These are phyloP conservation scores for Cynopterus brachyotis DNA, from an alignment of 2,113 vertebrate genomes.

Conservation along the genomic window DNA sequence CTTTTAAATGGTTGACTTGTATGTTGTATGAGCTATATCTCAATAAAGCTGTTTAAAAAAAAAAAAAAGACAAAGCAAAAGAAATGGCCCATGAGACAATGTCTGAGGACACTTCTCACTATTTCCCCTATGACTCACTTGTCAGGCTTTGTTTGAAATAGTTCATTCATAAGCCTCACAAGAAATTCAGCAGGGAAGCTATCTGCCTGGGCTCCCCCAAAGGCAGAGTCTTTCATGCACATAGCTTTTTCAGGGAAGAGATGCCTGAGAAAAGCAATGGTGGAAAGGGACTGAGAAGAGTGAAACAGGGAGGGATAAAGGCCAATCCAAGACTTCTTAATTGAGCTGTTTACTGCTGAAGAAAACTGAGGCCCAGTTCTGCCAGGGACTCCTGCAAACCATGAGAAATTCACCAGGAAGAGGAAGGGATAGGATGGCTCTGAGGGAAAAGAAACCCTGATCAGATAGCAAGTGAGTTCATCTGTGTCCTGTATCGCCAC, in stretches of 20 bases:
- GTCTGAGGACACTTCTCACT: background rate
- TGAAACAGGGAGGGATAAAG: background rate
- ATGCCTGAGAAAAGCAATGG: background rate
- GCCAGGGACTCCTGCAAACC: background rate
- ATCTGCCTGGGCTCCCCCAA: background rate
- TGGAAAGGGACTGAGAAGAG: background rate
- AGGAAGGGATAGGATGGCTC: accelerated
- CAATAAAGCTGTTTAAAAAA: background rate
- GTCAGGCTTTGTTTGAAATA: background rate
- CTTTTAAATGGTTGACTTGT: background rate
- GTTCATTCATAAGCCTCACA: background rate
- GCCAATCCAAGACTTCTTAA: background rate
- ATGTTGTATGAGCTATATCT: background rate
- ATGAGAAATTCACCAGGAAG: too few relatives aligned
- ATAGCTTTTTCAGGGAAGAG: background rate
- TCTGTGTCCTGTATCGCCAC: accelerated
- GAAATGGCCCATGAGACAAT: background rate
- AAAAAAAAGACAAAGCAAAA: background rate
- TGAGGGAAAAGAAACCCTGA: background rate
- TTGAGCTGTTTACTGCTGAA: background rate
- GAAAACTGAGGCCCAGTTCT: background rate
- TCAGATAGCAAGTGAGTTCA: background rate
- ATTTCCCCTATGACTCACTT: background rate
- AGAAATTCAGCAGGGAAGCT: background rate
- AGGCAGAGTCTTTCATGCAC: background rate